phyloP scores from a whole-genome alignment of 2,113 vertebrate genomes.

The Forbesichthys papilliferus region DNA sequence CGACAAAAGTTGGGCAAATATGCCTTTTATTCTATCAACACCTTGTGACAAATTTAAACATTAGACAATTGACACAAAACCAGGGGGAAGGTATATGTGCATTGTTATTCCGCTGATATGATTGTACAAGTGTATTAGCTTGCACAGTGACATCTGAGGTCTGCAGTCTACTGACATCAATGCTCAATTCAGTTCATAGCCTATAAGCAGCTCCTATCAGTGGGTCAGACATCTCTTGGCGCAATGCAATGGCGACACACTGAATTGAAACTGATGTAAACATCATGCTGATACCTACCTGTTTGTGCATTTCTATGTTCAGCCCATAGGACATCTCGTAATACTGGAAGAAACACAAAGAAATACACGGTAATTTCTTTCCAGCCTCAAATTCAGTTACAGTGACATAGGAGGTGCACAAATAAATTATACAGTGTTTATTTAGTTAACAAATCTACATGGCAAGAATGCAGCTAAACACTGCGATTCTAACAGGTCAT shows the following conservation, averaged over 20 bases:
- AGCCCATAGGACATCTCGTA: constrained; percentile 98
- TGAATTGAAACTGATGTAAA: constrained; percentile 22
- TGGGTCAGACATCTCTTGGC: constrained; percentile 38
- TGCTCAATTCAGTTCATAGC: constrained; percentile 36
- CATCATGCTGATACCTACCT: constrained; percentile 71
- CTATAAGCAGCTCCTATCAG: constrained; percentile 18
- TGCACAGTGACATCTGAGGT: constrained; percentile 28
- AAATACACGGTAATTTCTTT: constrained; percentile 2
- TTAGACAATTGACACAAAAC: constrained; percentile 18
- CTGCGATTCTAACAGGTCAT: constrained; percentile 8
- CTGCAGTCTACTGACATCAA: constrained; percentile 32
- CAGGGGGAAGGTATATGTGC: constrained; percentile 4
- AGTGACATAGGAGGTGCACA: constrained; percentile 9
- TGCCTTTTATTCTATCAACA: constrained; percentile 75
- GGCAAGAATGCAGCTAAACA: not conserved
- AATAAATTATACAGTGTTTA: not conserved
- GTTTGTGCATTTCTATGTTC: constrained; percentile 99
- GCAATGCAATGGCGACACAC: constrained; percentile 27
- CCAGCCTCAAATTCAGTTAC: not conserved
- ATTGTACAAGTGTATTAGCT: constrained; percentile 14
- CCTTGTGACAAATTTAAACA: constrained; percentile 53
- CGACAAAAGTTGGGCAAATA: constrained; percentile 65
- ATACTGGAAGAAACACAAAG: constrained; percentile 80
- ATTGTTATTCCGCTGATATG: constrained; percentile 14
- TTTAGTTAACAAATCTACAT: not conserved